Conservation (phyloP, 2,113 vertebrate genomes). For the Scytalopus superciliaris region DNA sequence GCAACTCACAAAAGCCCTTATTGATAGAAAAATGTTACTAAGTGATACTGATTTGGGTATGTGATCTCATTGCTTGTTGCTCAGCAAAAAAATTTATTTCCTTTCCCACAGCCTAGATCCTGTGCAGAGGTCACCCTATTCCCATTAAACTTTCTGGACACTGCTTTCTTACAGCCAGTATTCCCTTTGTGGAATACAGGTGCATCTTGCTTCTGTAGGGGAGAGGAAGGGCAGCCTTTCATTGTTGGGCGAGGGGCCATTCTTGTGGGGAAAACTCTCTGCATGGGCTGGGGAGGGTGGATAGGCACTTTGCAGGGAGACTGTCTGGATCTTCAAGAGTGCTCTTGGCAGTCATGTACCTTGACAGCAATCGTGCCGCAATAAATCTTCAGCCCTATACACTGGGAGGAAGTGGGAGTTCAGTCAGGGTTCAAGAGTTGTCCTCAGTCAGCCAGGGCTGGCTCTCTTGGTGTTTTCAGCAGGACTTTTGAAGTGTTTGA, state of each 20-base stretch:
- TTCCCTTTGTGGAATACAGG: neutral
- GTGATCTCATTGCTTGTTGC: neutral
- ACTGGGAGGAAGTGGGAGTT: neutral
- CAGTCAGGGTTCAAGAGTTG: neutral
- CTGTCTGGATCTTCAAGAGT: neutral
- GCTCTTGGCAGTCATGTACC: neutral
- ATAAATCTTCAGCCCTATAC: neutral
- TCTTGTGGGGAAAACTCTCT: neutral
- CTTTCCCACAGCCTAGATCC: neutral
- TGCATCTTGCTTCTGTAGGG: neutral
- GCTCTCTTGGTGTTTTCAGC: neutral
- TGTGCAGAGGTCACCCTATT: neutral
- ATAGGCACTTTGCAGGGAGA: neutral
- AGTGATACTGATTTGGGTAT: neutral
- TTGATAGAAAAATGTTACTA: neutral
- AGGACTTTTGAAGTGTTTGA: neutral
- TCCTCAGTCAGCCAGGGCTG: neutral
- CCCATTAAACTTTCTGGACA: neutral
- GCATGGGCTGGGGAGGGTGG: accelerated
- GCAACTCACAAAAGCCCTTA: neutral
- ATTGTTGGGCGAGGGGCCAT: accelerated
- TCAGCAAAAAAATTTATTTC: neutral
- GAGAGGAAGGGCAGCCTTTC: neutral
- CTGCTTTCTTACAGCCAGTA: neutral
- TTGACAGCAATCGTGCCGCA: accelerated